Conservation (phyloP, 64 coral and sea anemone genomes). For the Montipora capricornis region DNA sequence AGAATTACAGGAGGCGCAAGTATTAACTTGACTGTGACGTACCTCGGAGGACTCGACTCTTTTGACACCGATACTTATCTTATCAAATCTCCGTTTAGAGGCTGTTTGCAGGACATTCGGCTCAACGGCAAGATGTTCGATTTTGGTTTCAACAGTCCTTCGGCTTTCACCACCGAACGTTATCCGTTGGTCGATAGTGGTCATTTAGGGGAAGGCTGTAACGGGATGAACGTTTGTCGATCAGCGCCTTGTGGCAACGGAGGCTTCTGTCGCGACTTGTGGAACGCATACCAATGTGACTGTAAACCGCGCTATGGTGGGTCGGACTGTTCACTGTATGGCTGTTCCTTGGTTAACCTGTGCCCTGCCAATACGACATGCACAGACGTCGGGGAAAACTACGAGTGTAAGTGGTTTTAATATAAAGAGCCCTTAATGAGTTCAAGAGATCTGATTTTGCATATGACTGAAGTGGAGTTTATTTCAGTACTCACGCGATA, state of each 20-base stretch:
- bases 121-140: slow-evolving; percentile 83
- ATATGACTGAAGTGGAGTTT: background rate
- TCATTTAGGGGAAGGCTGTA: slow-evolving; percentile 65
- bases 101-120: slow-evolving; percentile 82
- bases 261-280: slow-evolving; percentile 80
- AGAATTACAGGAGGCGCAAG: background rate
- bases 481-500: background rate
- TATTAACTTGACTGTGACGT: slow-evolving; percentile 52
- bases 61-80: slow-evolving; percentile 1
- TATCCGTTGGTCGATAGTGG: background rate
- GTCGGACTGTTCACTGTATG: slow-evolving; percentile 83
- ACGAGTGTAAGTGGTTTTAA: slow-evolving; percentile 49
- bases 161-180: slow-evolving; percentile 10
- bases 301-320: slow-evolving; percentile 90
- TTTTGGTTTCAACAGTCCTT: slow-evolving; percentile 33
- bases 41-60: slow-evolving; percentile 82
- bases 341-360: slow-evolving; percentile 80
- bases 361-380: slow-evolving; percentile 75
- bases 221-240: slow-evolving; percentile 79
- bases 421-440: background rate
- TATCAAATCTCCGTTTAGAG: slow-evolving; percentile 59
- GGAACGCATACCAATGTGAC: slow-evolving; percentile 82
- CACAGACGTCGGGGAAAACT: slow-evolving; percentile 78
- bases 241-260: slow-evolving; percentile 67
- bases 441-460: background rate